Evolutionary conservation across 1,140 invertebrate genomes (phyloP).

Genomic region (Drosophila virilis): DNA sequence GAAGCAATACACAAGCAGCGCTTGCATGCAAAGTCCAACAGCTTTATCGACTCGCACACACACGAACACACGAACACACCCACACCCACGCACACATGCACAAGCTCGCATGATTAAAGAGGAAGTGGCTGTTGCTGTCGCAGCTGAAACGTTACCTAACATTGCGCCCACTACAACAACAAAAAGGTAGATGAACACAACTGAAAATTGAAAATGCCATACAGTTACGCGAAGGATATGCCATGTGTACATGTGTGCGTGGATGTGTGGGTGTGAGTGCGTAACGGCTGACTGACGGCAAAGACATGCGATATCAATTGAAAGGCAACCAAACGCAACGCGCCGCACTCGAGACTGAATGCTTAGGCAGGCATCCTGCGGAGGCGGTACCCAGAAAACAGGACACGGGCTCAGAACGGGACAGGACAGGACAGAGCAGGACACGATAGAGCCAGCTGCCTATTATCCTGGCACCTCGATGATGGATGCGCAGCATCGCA

Average conservation of each 20-base stretch:
- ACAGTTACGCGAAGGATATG: slow-evolving; percentile 47
- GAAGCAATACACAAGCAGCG: slow-evolving; percentile 13
- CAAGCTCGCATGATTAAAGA: slow-evolving; percentile 30
- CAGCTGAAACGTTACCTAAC: slow-evolving; percentile 31
- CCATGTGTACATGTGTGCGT: slow-evolving; percentile 15
- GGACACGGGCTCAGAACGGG: too few relatives aligned
- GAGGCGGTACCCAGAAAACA: neutral
- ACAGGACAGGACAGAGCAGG: neutral
- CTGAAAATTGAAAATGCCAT: slow-evolving; percentile 72
- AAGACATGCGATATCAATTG: slow-evolving; percentile 65
- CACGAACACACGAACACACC: too few relatives aligned
- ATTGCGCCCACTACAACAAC: slow-evolving; percentile 20
- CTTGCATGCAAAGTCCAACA: slow-evolving; percentile 64
- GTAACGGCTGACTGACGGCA: slow-evolving; percentile 38
- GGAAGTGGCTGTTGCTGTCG: slow-evolving; percentile 45
- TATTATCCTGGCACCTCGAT: slow-evolving; percentile 49
- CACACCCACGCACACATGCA: slow-evolving; percentile 12
- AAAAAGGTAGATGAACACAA: slow-evolving; percentile 37
- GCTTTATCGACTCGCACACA: slow-evolving; percentile 62
- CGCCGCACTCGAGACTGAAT: slow-evolving; percentile 39
- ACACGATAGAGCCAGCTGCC: slow-evolving; percentile 10
- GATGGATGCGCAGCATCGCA: slow-evolving; percentile 69
- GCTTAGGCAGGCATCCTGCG: slow-evolving; percentile 42
- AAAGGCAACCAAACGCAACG: slow-evolving; percentile 45
- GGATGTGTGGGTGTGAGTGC: slow-evolving; percentile 3